phyloP scores from a whole-genome alignment of 2,113 vertebrate species.

The Amia ocellicauda region DNA sequence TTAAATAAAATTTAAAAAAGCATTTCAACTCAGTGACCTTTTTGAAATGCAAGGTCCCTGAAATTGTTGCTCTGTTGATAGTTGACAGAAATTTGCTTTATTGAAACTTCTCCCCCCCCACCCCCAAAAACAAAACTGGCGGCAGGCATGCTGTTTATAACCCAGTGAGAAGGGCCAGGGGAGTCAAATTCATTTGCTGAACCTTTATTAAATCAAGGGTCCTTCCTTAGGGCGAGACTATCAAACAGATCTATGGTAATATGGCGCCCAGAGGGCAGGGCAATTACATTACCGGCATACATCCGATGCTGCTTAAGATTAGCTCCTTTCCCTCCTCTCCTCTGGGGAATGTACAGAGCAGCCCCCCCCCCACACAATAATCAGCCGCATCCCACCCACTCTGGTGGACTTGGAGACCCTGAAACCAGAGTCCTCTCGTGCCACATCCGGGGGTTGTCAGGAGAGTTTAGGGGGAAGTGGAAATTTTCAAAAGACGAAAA shows the following conservation, averaged over 20 bases:
- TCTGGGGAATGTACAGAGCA: slow-evolving; percentile 19
- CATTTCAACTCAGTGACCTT: no score
- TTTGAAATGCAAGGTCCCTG: not conserved
- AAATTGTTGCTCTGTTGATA: not conserved
- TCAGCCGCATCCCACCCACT: slow-evolving; percentile 17
- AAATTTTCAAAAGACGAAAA: slow-evolving; percentile 1
- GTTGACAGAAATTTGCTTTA: not conserved
- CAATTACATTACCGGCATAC: slow-evolving; percentile 66
- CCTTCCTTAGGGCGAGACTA: slow-evolving; percentile 57
- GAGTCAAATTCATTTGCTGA: slow-evolving; percentile 42
- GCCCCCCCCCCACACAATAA: slow-evolving; percentile 12
- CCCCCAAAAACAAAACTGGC: slow-evolving; percentile 34
- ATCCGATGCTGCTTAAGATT: slow-evolving; percentile 59
- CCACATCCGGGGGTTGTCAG: slow-evolving; percentile 22
- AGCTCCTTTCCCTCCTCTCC: slow-evolving; percentile 37
- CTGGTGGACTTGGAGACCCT: slow-evolving; percentile 3
- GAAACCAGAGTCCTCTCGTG: slow-evolving; percentile 21
- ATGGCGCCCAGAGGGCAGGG: slow-evolving; percentile 55
- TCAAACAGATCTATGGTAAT: slow-evolving; percentile 67
- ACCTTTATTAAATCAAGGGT: slow-evolving; percentile 57
- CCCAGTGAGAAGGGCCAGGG: slow-evolving; percentile 46
- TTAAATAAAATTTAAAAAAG: no score
- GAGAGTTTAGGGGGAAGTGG: slow-evolving; percentile 20
- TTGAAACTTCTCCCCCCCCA: no score
- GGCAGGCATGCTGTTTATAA: slow-evolving; percentile 45